Evolutionary conservation across 2,888 invertebrate genomes (phyloP).

Genomic region (Leuctra nigra): DNA sequence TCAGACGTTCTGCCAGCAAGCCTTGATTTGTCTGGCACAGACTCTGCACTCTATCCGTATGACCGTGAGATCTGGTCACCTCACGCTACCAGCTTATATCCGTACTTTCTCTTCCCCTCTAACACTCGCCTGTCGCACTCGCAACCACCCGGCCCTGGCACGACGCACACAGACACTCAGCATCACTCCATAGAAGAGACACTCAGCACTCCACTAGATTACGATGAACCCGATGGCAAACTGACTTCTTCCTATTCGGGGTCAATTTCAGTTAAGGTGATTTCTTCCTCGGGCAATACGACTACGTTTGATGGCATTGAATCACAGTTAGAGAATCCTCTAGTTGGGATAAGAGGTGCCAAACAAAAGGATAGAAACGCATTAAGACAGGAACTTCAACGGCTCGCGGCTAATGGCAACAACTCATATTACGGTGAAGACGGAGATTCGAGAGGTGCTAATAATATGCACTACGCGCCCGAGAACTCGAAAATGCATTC

Average conservation of each 20-base stretch:
- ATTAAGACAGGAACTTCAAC: constrained; percentile 38
- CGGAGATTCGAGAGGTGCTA: constrained; percentile 27
- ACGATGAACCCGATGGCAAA: constrained; percentile 34
- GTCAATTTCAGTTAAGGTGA: constrained; percentile 52
- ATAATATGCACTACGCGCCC: constrained; percentile 24
- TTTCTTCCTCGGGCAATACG: constrained; percentile 52
- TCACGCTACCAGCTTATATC: constrained; percentile 48
- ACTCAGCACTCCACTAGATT: constrained; percentile 39
- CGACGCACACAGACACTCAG: constrained; percentile 20
- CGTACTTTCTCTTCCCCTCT: constrained; percentile 54
- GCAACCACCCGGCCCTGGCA: constrained; percentile 19
- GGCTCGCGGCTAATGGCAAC: constrained; percentile 20
- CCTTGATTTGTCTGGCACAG: constrained; percentile 49
- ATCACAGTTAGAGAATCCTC: constrained; percentile 52
- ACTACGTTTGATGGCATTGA: constrained; percentile 50
- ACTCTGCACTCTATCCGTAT: constrained; percentile 49
- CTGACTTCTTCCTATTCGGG: constrained; percentile 35
- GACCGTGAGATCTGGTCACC: constrained; percentile 49
- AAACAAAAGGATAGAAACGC: constrained; percentile 47
- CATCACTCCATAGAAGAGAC: constrained; percentile 41
- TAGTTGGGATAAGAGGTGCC: constrained; percentile 44
- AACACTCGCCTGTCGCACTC: constrained; percentile 31
- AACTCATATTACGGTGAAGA: constrained; percentile 22
- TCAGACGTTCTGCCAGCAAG: constrained; percentile 51
- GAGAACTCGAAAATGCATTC: constrained; percentile 27